These are phyloP conservation scores for Cercocebus atys DNA, from an alignment of 2,113 vertebrate genomes.

Conservation along the genomic window DNA sequence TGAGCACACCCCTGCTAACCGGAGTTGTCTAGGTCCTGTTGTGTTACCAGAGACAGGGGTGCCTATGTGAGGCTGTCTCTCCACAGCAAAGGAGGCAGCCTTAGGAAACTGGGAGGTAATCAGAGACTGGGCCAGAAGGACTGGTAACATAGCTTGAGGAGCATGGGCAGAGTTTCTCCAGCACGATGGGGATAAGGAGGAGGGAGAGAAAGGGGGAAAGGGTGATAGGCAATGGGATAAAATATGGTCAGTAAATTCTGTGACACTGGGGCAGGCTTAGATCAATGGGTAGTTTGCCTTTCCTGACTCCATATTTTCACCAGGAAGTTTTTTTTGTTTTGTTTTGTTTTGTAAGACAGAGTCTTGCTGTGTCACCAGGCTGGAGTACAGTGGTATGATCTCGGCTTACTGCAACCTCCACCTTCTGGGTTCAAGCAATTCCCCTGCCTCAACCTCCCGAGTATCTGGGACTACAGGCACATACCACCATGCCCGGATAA, in stretches of 20 bases:
- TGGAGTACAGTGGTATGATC: too few relatives aligned
- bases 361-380: too few relatives aligned
- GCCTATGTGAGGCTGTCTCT: not conserved
- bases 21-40: not conserved
- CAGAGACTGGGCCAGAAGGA: not conserved
- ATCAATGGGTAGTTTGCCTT: conserved; percentile 11
- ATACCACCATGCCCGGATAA: too few relatives aligned
- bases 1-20: not conserved
- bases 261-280: not conserved
- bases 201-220: not conserved
- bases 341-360: not conserved
- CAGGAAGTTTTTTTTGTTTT: conserved; percentile 8
- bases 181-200: not conserved
- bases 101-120: not conserved
- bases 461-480: too few relatives aligned
- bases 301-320: conserved; percentile 26
- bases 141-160: not conserved
- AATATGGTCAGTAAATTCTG: not conserved
- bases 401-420: too few relatives aligned
- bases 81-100: not conserved
- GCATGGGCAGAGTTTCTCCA: not conserved
- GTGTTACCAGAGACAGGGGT: not conserved
- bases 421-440: too few relatives aligned
- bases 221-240: not conserved
- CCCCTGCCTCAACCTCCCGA: too few relatives aligned